A percentile compares a stretch with the other conserved stretches of the same genome.
Conservation (phyloP, 2,888 invertebrate species). For the Lithosia quadra region DNA sequence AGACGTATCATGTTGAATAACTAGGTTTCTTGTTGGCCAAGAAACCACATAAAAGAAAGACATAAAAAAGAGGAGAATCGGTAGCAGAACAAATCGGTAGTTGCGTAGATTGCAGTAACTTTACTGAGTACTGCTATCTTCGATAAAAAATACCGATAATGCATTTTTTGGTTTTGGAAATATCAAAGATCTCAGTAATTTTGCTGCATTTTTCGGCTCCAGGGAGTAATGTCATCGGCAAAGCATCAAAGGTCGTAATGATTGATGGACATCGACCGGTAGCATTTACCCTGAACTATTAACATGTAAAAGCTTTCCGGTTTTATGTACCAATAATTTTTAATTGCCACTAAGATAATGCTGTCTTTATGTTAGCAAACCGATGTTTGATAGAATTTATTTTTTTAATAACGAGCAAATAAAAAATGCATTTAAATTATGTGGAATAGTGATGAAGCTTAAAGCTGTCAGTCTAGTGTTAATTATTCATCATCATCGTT, state of each 20-base stretch:
- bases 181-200: too few species aligned
- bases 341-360: slow-evolving; percentile 50
- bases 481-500: too few species aligned
- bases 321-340: slow-evolving; percentile 55
- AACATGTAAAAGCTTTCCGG: slow-evolving; percentile 53
- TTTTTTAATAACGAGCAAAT: slow-evolving; percentile 34
- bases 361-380: slow-evolving; percentile 46
- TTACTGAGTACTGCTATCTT: too few species aligned
- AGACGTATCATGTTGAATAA: too few species aligned
- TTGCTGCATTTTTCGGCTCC: neutral
- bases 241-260: slow-evolving; percentile 44
- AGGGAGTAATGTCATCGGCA: slow-evolving; percentile 14
- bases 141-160: too few species aligned
- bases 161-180: too few species aligned
- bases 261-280: slow-evolving; percentile 52
- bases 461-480: too few species aligned
- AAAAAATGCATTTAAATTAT: neutral
- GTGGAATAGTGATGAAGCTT: neutral
- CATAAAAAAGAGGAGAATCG: too few species aligned
- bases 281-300: slow-evolving; percentile 50
- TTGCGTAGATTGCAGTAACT: neutral
- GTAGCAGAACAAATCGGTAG: neutral
- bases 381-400: slow-evolving; percentile 32
- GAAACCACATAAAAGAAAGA: neutral
- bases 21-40: too few species aligned